These are phyloP conservation scores for Arizona elegans DNA, from an alignment of 2,113 vertebrate species.

Conservation along the genomic window DNA sequence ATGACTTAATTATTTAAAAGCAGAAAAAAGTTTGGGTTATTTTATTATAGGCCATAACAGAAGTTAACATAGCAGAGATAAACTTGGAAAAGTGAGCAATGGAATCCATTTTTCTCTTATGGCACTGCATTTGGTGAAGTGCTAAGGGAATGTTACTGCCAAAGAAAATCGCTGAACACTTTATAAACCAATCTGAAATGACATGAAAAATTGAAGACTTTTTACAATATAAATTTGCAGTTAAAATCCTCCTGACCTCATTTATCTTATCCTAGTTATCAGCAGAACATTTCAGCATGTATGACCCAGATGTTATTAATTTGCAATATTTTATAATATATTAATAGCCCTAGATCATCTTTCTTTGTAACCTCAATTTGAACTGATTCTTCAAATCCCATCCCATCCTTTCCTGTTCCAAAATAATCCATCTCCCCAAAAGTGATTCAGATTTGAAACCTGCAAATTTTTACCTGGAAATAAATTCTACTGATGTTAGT, in stretches of 20 bases:
- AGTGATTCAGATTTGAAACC: neutral
- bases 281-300: neutral
- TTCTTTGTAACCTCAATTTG: neutral
- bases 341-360: neutral
- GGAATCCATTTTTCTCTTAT: neutral
- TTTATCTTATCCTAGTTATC: neutral
- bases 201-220: neutral
- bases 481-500: neutral
- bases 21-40: neutral
- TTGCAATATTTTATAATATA: neutral
- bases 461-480: neutral
- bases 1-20: neutral
- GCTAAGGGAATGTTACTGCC: neutral
- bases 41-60: neutral
- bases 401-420: neutral
- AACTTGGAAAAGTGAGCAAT: neutral
- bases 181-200: neutral
- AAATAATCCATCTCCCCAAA: neutral
- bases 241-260: neutral
- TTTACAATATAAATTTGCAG: neutral
- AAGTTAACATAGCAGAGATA: neutral
- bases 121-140: neutral
- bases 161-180: neutral
- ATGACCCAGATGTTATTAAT: neutral
- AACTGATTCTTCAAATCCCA: neutral